Conservation (phyloP, 2,113 vertebrate species). For the Sciurus niger region DNA sequence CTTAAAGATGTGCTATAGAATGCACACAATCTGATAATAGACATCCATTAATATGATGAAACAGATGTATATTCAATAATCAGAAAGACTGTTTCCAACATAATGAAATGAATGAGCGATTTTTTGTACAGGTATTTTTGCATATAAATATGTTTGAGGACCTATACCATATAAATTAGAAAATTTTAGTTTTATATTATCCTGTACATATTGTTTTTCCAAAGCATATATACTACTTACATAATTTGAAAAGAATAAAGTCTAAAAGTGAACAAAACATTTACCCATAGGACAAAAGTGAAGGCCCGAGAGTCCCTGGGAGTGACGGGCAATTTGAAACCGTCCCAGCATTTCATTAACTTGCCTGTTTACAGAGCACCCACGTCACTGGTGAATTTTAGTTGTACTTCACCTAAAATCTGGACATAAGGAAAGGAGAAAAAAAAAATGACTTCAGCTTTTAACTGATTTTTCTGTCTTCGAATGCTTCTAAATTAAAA, state of each 20-base stretch:
- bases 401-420: not conserved
- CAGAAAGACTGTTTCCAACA: not conserved
- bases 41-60: rapidly evolving
- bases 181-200: not conserved
- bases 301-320: not conserved
- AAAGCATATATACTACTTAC: not conserved
- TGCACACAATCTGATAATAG: rapidly evolving
- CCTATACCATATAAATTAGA: not conserved
- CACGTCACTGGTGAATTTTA: not conserved
- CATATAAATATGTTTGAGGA: not conserved
- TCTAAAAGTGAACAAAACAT: not conserved
- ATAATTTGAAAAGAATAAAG: not conserved
- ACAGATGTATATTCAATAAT: not conserved
- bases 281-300: not conserved
- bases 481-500: not conserved
- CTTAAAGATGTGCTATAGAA: not conserved
- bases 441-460: not conserved
- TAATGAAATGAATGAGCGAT: not conserved
- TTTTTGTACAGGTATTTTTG: not conserved
- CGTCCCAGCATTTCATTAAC: not conserved
- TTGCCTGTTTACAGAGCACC: not conserved
- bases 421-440: not conserved
- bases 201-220: not conserved
- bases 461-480: not conserved
- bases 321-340: not conserved